Conservation (phyloP, 2,797 vertebrate species). For the Urosaurus nigricauda region DNA sequence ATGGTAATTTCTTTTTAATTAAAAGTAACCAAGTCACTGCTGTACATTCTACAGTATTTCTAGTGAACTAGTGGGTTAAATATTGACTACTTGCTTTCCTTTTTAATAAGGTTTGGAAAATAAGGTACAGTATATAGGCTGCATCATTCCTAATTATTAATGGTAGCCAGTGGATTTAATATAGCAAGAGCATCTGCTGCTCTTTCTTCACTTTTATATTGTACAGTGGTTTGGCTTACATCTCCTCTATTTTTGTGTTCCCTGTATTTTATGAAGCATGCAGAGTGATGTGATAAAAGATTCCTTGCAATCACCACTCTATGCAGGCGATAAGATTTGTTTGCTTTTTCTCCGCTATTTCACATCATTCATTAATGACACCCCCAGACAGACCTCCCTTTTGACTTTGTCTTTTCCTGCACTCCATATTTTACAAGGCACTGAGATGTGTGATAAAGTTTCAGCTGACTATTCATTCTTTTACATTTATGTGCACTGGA, state of each 20-base stretch:
- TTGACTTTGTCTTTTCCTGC: slow-evolving; percentile 15
- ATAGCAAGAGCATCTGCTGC: background rate
- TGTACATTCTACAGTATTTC: background rate
- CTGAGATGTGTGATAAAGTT: slow-evolving; percentile 24
- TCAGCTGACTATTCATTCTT: slow-evolving; percentile 35
- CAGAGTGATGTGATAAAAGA: slow-evolving; percentile 32
- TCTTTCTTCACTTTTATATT: slow-evolving; percentile 42
- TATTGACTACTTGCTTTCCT: background rate
- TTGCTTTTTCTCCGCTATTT: slow-evolving; percentile 48
- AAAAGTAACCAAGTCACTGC: background rate
- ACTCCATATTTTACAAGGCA: slow-evolving; percentile 29
- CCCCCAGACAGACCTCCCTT: slow-evolving; percentile 32
- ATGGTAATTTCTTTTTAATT: background rate
- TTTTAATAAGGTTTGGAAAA: background rate
- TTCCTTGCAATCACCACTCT: slow-evolving; percentile 41
- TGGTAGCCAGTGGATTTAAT: slow-evolving; percentile 9
- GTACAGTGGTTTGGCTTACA: background rate
- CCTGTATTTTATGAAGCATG: slow-evolving; percentile 44
- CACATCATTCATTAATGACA: slow-evolving; percentile 41
- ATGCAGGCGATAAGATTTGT: slow-evolving; percentile 29
- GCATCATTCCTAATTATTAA: slow-evolving; percentile 48
- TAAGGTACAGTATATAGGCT: slow-evolving; percentile 12
- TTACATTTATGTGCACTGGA: slow-evolving; percentile 39
- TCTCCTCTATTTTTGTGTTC: slow-evolving; percentile 27
- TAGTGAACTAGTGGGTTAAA: background rate